Conservation (phyloP, 2,113 vertebrate species). For the Pogonocichla stellata region DNA sequence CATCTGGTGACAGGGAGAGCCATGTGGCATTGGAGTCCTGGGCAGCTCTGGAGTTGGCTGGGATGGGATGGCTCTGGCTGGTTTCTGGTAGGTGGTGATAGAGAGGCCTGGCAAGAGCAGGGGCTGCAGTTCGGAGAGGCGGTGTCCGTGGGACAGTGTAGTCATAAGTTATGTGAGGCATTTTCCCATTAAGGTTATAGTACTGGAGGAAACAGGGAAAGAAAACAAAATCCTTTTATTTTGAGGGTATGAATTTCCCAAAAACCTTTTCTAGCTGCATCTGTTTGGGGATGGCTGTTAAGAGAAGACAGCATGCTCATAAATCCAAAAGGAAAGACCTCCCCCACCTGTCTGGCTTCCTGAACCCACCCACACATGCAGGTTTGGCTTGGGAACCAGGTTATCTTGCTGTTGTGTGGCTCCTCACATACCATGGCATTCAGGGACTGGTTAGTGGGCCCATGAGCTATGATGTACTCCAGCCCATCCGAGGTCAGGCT, state of each 20-base stretch:
- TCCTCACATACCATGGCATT: conserved; percentile 81
- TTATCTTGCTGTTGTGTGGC: neutral
- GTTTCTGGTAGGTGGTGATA: conserved; percentile 37
- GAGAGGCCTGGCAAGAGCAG: conserved; percentile 18
- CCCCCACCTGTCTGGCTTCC: neutral
- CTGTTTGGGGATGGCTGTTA: neutral
- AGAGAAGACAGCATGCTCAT: neutral
- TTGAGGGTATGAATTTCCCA: neutral
- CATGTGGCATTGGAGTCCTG: conserved; percentile 54
- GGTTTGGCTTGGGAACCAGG: neutral
- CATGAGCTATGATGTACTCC: conserved; percentile 88
- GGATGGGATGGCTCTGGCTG: neutral
- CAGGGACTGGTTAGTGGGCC: conserved; percentile 86
- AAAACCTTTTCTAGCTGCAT: neutral
- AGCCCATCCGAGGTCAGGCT: conserved; percentile 81
- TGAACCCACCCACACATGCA: neutral
- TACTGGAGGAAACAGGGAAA: conserved; percentile 72
- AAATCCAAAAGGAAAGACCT: neutral
- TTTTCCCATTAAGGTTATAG: conserved; percentile 89
- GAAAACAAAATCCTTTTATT: neutral
- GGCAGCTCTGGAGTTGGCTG: conserved; percentile 25
- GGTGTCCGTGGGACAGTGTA: conserved; percentile 79
- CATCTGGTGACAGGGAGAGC: conserved; percentile 17
- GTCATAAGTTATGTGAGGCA: conserved; percentile 86
- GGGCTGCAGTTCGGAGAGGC: conserved; percentile 50